Evolutionary conservation across 2,113 vertebrate genomes (phyloP).

Genomic region (Dipodomys merriami): DNA sequence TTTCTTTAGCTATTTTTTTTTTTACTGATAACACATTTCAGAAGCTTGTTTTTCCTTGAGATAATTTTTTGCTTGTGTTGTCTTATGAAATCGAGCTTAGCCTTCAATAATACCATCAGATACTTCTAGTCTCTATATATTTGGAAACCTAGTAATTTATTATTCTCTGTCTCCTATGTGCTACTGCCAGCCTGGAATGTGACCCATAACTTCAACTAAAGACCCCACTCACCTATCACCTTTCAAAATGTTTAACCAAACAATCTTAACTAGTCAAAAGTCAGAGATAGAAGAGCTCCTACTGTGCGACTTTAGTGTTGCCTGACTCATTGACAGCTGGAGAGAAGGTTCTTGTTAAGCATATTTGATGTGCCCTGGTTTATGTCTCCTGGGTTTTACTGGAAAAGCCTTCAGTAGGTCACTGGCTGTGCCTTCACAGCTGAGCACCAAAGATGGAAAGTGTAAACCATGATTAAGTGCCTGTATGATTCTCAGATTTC

Average conservation of each 20-base stretch:
- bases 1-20: neutral
- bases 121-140: constrained; percentile 29
- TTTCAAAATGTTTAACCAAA: constrained; percentile 69
- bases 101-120: constrained; percentile 37
- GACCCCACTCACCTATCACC: constrained; percentile 66
- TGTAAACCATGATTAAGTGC: constrained; percentile 70
- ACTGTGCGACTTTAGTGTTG: constrained; percentile 46
- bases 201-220: constrained; percentile 62
- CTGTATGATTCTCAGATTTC: constrained; percentile 42
- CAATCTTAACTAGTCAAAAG: constrained; percentile 58
- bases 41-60: constrained; percentile 29
- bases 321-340: constrained; percentile 39
- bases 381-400: constrained; percentile 59
- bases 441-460: constrained; percentile 63
- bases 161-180: constrained; percentile 73
- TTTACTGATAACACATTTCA: neutral
- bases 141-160: constrained; percentile 70
- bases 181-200: constrained; percentile 70
- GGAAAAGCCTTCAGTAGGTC: constrained; percentile 65
- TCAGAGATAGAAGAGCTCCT: constrained; percentile 42
- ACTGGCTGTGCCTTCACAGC: constrained; percentile 59
- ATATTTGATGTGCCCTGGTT: constrained; percentile 66
- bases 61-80: neutral
- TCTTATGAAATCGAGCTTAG: constrained; percentile 32
- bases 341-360: constrained; percentile 49